Evolutionary conservation across 2,888 invertebrate species (phyloP).

Genomic region (Chymomyza amoena): DNA sequence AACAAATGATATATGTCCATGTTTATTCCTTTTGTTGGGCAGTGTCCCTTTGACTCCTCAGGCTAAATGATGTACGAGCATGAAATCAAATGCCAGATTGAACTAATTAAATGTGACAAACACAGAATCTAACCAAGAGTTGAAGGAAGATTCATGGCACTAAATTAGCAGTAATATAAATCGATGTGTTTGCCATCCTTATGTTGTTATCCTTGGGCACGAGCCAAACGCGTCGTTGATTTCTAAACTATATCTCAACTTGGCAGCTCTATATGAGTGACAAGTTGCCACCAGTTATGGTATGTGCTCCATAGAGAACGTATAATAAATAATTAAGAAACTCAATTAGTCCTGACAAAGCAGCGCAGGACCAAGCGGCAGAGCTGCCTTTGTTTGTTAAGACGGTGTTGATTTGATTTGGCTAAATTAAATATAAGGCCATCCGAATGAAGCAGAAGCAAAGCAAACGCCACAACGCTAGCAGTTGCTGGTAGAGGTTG

Average conservation of each 20-base stretch:
- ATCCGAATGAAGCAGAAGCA: neutral
- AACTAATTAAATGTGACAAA: neutral
- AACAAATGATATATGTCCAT: neutral
- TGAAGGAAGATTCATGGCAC: neutral
- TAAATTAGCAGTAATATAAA: neutral
- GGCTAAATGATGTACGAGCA: neutral
- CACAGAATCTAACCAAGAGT: neutral
- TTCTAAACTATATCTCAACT: neutral
- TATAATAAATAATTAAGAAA: slow-evolving; percentile 68
- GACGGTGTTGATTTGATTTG: neutral
- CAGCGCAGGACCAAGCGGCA: neutral
- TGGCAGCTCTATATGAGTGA: slow-evolving; percentile 36
- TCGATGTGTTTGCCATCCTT: neutral
- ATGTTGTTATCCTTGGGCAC: neutral
- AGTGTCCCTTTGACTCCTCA: neutral
- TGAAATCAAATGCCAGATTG: neutral
- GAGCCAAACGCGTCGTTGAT: neutral
- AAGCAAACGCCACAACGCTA: neutral
- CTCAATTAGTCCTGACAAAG: slow-evolving; percentile 61
- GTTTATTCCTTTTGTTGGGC: neutral
- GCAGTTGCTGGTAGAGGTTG: neutral
- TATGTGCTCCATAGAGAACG: slow-evolving; percentile 27
- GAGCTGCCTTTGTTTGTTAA: neutral
- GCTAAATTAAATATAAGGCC: neutral
- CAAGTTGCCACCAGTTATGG: neutral